A percentile compares a stretch with the other conserved stretches of the same genome.
phyloP scores from a whole-genome alignment of 2,888 invertebrate species.

The Thyatira batis region DNA sequence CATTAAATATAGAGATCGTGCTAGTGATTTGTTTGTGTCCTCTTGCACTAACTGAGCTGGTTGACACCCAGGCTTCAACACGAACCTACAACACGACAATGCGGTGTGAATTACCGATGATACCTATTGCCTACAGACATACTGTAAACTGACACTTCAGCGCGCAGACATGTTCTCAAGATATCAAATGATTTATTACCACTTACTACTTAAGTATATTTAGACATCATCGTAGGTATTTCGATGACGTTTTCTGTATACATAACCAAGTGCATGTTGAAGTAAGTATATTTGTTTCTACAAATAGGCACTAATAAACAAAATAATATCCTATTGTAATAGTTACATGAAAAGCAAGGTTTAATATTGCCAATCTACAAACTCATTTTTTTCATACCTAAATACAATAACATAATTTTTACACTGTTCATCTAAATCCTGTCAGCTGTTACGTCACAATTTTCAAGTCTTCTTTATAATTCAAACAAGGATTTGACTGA shows the following conservation, averaged over 20 bases:
- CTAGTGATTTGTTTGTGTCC: slow-evolving; percentile 56
- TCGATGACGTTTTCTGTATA: slow-evolving; percentile 20
- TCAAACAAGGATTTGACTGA: too few species aligned
- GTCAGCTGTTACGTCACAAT: too few species aligned
- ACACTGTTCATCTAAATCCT: too few species aligned
- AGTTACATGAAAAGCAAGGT: too few species aligned
- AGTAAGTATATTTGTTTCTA: slow-evolving; percentile 1
- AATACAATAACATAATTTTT: too few species aligned
- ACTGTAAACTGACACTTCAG: slow-evolving; percentile 63
- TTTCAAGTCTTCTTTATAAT: too few species aligned
- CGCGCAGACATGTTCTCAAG: slow-evolving; percentile 48
- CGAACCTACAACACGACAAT: slow-evolving; percentile 47
- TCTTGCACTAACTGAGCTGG: slow-evolving; percentile 44
- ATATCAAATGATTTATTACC: slow-evolving; percentile 69
- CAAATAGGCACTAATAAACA: too few species aligned
- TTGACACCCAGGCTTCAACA: slow-evolving; percentile 54
- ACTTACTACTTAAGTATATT: slow-evolving; percentile 35
- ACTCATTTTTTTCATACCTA: too few species aligned
- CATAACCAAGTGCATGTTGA: slow-evolving; percentile 1
- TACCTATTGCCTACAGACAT: slow-evolving; percentile 63
- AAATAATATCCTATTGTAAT: too few species aligned
- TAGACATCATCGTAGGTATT: slow-evolving; percentile 25
- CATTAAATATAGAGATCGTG: slow-evolving; percentile 44
- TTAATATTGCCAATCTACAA: too few species aligned
- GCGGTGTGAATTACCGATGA: slow-evolving; percentile 65